phyloP scores from a whole-genome alignment of 2,113 vertebrate species.

The Tinamus guttatus region DNA sequence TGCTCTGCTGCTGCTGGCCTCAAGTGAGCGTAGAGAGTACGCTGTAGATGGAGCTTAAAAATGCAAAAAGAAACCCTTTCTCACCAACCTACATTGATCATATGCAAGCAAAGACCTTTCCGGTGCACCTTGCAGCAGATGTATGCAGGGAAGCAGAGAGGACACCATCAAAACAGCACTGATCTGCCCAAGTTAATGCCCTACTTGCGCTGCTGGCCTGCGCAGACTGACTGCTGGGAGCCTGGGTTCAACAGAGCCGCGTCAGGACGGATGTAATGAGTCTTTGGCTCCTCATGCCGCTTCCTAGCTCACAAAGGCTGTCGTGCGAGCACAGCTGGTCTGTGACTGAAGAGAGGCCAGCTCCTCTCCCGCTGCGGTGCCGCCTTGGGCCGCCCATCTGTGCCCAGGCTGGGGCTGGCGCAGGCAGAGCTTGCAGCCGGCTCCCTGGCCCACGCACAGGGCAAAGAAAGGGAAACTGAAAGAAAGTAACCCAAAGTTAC shows the following conservation, averaged over 20 bases:
- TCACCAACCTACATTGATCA: background rate
- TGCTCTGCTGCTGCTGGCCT: background rate
- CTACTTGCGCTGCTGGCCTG: background rate
- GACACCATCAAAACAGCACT: background rate
- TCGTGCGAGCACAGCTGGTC: background rate
- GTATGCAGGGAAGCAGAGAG: background rate
- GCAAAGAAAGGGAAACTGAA: too few species aligned
- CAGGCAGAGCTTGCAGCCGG: background rate
- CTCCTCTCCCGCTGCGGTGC: background rate
- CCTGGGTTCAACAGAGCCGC: background rate
- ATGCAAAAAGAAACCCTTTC: background rate
- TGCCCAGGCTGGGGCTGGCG: background rate
- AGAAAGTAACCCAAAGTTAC: background rate
- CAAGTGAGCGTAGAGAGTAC: background rate
- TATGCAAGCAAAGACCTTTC: background rate
- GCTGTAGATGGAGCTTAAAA: background rate
- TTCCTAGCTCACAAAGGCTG: background rate
- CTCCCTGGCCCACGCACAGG: background rate
- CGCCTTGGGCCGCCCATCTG: background rate
- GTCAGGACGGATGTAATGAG: background rate
- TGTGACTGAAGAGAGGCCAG: background rate
- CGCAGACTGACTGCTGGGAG: background rate
- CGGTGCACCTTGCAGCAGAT: rapidly evolving
- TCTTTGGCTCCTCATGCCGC: background rate
- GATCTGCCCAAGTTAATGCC: background rate